phyloP scores from a whole-genome alignment of 2,797 vertebrate species.

The Oreortyx pictus region DNA sequence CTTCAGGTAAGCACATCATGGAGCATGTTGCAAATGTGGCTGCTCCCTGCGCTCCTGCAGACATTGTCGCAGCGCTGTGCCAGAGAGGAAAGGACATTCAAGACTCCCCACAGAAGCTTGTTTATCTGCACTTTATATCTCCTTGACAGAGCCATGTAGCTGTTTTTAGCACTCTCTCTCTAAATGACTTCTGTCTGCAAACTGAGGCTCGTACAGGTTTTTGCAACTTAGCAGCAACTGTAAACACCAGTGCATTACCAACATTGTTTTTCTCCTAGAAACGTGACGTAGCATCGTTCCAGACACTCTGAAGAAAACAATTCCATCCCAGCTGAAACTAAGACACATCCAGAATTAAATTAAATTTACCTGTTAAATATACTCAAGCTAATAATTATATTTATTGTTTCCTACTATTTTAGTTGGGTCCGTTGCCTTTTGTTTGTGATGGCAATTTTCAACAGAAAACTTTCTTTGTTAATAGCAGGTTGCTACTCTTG shows the following conservation, averaged over 20 bases:
- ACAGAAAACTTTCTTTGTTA: neutral
- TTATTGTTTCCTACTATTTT: neutral
- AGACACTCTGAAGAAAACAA: too few species aligned
- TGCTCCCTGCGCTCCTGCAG: neutral
- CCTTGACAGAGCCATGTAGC: neutral
- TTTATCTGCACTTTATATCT: neutral
- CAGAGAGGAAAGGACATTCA: neutral
- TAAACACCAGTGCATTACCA: too few species aligned
- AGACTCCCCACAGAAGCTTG: neutral
- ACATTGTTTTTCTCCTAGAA: too few species aligned
- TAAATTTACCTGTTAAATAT: neutral
- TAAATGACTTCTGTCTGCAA: neutral
- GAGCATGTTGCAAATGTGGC: rapidly evolving
- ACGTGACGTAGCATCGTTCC: too few species aligned
- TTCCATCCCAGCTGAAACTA: too few species aligned
- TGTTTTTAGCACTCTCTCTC: neutral
- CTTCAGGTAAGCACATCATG: neutral
- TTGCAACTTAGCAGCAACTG: neutral
- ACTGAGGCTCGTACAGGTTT: neutral
- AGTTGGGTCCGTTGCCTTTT: neutral
- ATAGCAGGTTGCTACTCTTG: neutral
- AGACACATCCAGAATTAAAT: neutral
- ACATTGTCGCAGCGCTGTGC: neutral
- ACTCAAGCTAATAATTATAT: neutral
- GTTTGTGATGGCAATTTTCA: neutral